Evolutionary conservation across 2,113 vertebrate species (phyloP), one percentile per base, ranked within the genome.

Genomic region (Brienomyrus longianalis): DNA sequence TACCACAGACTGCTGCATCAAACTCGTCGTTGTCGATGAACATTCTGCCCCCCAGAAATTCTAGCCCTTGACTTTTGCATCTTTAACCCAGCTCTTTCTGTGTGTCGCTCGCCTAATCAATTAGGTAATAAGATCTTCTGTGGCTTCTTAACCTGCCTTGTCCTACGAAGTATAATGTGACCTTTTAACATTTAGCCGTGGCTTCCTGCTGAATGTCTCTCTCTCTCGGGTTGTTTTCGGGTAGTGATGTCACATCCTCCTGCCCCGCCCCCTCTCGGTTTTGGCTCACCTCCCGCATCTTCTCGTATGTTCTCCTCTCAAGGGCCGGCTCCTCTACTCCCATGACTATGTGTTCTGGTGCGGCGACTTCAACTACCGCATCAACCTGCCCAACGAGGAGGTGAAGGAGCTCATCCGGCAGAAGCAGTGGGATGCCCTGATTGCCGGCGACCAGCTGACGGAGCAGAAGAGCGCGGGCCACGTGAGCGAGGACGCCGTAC

Each of bases 281-380:
- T 11, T 31, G 62, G 3, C 10, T 70, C 62, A 31, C 10, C 62
- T 70, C 0, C 31, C 21, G 27, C 2, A 3, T 21, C 15, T 27
- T 27, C 39, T 80, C 11, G 15, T 13, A 85, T 88, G n/a, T 91
- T 45, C 39, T 88, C 19, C 86, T 85, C 21, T 50, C 9, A 86
- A 99, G 98, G 98, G 98, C 89, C 97, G 98, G 90, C 95, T 99
- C 95, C 95, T 99, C 0, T 98, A 98, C 94, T 99, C 98, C 13
- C 98, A 99, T 87, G 98, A 99, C 93, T 99, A 99, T 59, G 96
- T 99, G 15, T 99, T 99, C 94, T 99, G 98, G 98, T 99, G 98
- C 88, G 98, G 98, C n/a, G 98, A 99, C 94, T 99, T 99, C 91
- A 99, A 99, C 94, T 99, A 99, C 93, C 96, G 98, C 17, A 99